Evolutionary conservation across 92 coral and sea anemone genomes (phyloP).

Genomic region (Epizoanthus illoricatus): DNA sequence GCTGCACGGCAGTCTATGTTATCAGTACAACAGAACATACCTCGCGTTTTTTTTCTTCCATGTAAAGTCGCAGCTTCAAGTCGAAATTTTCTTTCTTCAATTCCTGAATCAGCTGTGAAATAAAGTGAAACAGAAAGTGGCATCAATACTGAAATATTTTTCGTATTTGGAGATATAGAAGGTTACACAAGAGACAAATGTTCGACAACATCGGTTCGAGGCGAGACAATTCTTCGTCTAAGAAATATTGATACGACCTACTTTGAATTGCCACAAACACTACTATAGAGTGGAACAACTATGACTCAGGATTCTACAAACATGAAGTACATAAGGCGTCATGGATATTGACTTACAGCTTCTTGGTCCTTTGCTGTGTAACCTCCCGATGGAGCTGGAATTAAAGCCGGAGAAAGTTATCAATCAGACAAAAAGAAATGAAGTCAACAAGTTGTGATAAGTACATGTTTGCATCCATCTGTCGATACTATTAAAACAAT

Average conservation of each 20-base stretch:
- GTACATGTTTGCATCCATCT: too few relatives aligned
- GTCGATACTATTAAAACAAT: too few relatives aligned
- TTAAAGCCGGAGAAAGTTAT: background rate
- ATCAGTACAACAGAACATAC: constrained; percentile 36
- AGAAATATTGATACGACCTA: too few relatives aligned
- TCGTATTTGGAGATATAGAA: too few relatives aligned
- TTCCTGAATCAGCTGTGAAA: constrained; percentile 83
- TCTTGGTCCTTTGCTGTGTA: constrained; percentile 96
- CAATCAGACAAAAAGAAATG: too few relatives aligned
- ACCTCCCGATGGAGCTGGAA: constrained; percentile 73
- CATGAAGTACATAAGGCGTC: background rate
- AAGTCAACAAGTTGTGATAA: too few relatives aligned
- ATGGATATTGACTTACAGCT: constrained; percentile 62
- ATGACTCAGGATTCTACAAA: background rate
- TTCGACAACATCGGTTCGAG: too few relatives aligned
- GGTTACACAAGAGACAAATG: too few relatives aligned
- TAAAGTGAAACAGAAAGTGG: background rate
- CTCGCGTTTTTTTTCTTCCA: constrained; percentile 98
- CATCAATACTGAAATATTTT: background rate
- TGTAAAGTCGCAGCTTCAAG: constrained; percentile 88
- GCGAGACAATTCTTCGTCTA: too few relatives aligned
- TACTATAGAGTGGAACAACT: too few relatives aligned
- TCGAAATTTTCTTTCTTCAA: constrained; percentile 97
- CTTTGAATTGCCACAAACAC: too few relatives aligned
- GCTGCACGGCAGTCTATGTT: too few relatives aligned